Base-by-base conservation (phyloP, 1,140 invertebrate genomes). In the Nymphalis io region DNA sequence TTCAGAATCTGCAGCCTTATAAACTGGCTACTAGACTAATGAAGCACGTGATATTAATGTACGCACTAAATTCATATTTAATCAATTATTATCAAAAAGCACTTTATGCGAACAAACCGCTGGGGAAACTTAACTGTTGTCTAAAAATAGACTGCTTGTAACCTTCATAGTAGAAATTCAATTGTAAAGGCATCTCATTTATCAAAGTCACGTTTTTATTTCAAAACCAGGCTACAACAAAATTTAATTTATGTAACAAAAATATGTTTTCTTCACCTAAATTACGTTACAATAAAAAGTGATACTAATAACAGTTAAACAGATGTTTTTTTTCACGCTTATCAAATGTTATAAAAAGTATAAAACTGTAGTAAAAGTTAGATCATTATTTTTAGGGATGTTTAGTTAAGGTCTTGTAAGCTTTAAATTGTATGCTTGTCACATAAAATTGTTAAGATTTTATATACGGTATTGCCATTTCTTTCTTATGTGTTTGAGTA, bases 401-500 rank as follows among this genome's bases (percentile, higher is more conserved):
- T 27, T 51, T 64, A 64, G 55, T 64, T 64, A 64, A 40, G 63
- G 55, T 57, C 55, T 20, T 23, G 63, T 44, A 66, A 23, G 42
- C 12, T 44, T 12, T 42, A 44, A 39, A 21, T 51, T 20, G 15
- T n/a, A 13, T 20, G 16, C 1, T 20, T 51, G n/a, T 44, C n/a
- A n/a, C n/a, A n/a, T n/a, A n/a, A n/a, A 44, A 33, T 46, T 5
- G 42, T 46, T 46, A 2, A 46, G 42, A n/a, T n/a, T 46, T 46
- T 46, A 16, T 46, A 46, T 46, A n/a, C 5, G 5, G 2, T 46
- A 46, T 15, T 46, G 40, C 4, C 10, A 8, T 33, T 8, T 33
- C 10, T 33, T 33, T 33, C 27, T 33, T 8, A 33, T 33, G 10
- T 33, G 3, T 33, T 33, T 3, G 10, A 8, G 27, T 33, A 8